Evolutionary conservation across 1,140 invertebrate species (phyloP).

Genomic region (Ostrea denselamellosa): DNA sequence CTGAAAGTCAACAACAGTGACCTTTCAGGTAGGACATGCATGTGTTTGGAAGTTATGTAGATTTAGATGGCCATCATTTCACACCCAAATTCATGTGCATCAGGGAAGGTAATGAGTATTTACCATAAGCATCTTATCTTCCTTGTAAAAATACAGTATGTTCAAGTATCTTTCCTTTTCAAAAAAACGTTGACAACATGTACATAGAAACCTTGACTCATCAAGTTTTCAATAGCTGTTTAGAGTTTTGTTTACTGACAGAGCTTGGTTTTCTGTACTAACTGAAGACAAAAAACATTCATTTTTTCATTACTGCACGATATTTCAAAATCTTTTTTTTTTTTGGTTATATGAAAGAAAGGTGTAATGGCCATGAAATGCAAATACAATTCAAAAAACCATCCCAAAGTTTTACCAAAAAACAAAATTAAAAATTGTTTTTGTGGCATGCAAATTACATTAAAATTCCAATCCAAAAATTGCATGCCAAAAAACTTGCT

Average conservation of each 20-base stretch:
- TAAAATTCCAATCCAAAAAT: neutral
- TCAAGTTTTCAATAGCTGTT: slow-evolving; percentile 10
- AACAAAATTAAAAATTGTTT: slow-evolving; percentile 2
- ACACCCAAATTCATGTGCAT: slow-evolving; percentile 37
- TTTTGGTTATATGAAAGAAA: slow-evolving; percentile 14
- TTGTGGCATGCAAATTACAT: neutral
- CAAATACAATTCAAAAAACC: neutral
- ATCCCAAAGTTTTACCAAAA: neutral
- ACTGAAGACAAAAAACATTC: slow-evolving; percentile 19
- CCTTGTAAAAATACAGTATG: neutral
- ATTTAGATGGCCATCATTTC: slow-evolving; percentile 41
- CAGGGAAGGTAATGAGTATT: neutral
- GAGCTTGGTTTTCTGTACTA: slow-evolving; percentile 6
- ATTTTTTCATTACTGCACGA: slow-evolving; percentile 19
- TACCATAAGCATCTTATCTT: neutral
- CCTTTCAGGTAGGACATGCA: slow-evolving; percentile 74
- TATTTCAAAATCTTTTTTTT: slow-evolving; percentile 3
- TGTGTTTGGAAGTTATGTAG: slow-evolving; percentile 41
- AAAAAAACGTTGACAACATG: neutral
- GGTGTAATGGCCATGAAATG: slow-evolving; percentile 36
- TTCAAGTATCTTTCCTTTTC: neutral
- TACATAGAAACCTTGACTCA: neutral
- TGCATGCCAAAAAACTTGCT: slow-evolving; percentile 18
- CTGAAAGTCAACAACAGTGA: slow-evolving; percentile 78
- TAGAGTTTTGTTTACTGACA: slow-evolving; percentile 24